Evolutionary conservation across 2,797 vertebrate genomes (phyloP).

Genomic region (Intellagama lesueurii): DNA sequence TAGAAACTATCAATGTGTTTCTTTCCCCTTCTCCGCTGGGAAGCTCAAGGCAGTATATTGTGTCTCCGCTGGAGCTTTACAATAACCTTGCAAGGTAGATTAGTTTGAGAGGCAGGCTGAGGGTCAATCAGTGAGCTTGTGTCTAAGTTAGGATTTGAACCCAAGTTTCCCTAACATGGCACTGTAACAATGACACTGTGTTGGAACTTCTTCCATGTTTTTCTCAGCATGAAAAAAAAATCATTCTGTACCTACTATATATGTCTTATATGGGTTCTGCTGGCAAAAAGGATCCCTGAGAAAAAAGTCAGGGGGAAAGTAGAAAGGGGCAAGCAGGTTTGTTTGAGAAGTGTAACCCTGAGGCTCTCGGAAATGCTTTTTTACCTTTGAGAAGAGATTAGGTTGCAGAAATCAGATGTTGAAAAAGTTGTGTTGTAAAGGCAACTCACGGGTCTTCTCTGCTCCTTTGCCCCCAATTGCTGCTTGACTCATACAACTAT

Average conservation of each 20-base stretch:
- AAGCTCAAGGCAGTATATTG: background rate
- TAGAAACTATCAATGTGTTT: background rate
- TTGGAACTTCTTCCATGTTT: background rate
- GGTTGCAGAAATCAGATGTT: background rate
- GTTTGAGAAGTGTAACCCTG: background rate
- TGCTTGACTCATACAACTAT: background rate
- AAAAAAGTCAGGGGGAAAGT: background rate
- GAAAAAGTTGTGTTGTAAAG: background rate
- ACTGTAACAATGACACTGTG: background rate
- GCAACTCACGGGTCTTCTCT: background rate
- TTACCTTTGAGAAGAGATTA: constrained; percentile 7
- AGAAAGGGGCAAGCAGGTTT: background rate
- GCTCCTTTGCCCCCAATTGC: background rate
- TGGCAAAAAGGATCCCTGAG: background rate
- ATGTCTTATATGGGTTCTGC: too few species aligned
- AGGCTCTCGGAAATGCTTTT: background rate
- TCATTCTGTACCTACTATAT: background rate
- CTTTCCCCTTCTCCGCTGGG: background rate
- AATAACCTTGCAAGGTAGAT: background rate
- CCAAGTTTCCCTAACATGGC: background rate
- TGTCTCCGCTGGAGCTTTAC: background rate
- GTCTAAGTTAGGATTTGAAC: background rate
- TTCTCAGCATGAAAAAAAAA: background rate
- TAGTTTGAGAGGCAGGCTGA: background rate
- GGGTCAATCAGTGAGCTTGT: background rate